These are phyloP conservation scores for Otis tarda DNA, from an alignment of 2,113 vertebrate species.

Conservation along the genomic window DNA sequence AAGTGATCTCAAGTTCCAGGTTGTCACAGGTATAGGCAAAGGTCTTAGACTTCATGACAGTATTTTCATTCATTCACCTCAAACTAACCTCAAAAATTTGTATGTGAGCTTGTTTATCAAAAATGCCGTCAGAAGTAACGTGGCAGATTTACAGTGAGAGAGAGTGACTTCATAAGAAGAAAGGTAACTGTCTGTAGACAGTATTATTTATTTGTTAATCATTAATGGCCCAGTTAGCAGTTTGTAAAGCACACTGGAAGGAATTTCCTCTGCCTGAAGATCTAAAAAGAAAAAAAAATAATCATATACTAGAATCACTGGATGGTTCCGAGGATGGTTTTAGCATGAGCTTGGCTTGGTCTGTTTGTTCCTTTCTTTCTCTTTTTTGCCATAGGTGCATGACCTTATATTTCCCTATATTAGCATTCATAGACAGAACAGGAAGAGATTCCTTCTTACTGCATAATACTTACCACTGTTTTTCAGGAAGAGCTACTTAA, in stretches of 20 bases:
- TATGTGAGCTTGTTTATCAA: not conserved
- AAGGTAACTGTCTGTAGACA: not conserved
- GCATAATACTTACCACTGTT: not conserved
- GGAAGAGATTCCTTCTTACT: not conserved
- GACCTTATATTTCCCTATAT: not conserved
- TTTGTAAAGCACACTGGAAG: not conserved
- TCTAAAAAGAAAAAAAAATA: not conserved
- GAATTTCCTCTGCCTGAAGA: not conserved
- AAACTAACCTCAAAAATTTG: conserved; percentile 2
- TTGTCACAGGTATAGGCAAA: not conserved
- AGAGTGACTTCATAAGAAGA: not conserved
- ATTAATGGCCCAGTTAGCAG: not conserved
- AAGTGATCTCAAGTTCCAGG: not conserved
- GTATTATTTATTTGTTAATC: conserved; percentile 38
- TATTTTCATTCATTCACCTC: not conserved
- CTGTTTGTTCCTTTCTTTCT: not conserved
- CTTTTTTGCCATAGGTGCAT: not conserved
- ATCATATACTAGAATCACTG: not conserved
- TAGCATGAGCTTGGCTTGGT: not conserved
- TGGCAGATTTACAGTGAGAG: not conserved
- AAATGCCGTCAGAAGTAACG: not conserved
- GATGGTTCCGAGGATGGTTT: not conserved
- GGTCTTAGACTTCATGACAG: not conserved
- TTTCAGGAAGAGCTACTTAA: conserved; percentile 6
- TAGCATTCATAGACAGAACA: not conserved